Evolutionary conservation across 1,140 invertebrate species (phyloP).

Genomic region (Brachionus paranguensis): DNA sequence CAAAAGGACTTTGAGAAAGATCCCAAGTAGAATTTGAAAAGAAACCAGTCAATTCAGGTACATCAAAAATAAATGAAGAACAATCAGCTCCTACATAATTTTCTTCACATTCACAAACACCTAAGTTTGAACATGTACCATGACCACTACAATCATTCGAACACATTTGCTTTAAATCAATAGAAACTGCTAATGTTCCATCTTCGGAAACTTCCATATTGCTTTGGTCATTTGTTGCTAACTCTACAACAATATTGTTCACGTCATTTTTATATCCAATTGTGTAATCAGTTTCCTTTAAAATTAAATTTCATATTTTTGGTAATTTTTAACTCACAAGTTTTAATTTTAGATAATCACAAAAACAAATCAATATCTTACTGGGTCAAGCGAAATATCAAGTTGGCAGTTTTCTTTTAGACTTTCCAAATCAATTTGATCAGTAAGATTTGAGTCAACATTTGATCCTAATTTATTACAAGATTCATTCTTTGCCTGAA

Average conservation of each 20-base stretch:
- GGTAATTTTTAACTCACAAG: neutral
- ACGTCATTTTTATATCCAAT: slow-evolving; percentile 8
- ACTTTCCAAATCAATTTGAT: neutral
- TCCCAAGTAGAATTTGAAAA: neutral
- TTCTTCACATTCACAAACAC: neutral
- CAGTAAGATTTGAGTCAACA: neutral
- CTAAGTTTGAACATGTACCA: neutral
- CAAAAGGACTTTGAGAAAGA: neutral
- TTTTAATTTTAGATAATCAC: no score
- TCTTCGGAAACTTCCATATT: neutral
- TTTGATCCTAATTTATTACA: neutral
- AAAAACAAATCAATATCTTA: neutral
- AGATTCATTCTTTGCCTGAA: neutral
- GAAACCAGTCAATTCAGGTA: neutral
- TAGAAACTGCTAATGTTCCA: neutral
- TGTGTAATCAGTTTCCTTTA: neutral
- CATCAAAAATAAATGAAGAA: neutral
- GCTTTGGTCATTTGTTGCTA: neutral
- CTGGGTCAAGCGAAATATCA: neutral
- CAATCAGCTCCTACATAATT: neutral
- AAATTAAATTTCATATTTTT: neutral
- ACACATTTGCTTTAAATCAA: neutral
- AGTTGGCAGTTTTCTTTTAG: neutral
- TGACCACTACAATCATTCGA: neutral
- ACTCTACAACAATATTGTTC: neutral